These are phyloP conservation scores for Bufo bufo DNA, from an alignment of 2,113 vertebrate genomes.

Conservation along the genomic window DNA sequence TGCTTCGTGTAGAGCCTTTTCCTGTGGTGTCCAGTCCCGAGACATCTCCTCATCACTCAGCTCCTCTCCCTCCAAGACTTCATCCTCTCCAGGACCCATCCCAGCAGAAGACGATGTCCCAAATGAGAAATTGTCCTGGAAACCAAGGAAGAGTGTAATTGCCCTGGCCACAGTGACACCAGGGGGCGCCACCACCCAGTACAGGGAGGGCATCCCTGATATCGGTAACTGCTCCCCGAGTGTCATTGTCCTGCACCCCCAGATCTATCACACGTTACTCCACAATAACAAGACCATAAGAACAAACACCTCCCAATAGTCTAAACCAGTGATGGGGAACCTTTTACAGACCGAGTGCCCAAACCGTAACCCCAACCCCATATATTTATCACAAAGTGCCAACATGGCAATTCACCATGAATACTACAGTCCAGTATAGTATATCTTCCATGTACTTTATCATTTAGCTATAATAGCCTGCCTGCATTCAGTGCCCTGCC, in stretches of 20 bases:
- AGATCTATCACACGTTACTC: neutral
- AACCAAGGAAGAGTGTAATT: neutral
- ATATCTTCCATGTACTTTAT: no score
- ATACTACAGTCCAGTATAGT: no score
- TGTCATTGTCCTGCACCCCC: neutral
- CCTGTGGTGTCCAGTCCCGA: slow-evolving; percentile 80
- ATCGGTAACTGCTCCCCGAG: neutral
- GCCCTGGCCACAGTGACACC: neutral
- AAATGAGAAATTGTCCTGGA: neutral
- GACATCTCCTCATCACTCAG: slow-evolving; percentile 72
- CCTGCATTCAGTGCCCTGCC: no score
- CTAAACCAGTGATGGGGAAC: no score
- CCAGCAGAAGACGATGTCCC: neutral
- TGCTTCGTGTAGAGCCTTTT: slow-evolving; percentile 83
- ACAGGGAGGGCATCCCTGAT: neutral
- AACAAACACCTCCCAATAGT: no score
- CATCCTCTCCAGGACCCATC: slow-evolving; percentile 50
- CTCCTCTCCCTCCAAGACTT: slow-evolving; percentile 64
- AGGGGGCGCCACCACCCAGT: neutral
- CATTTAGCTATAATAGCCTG: no score
- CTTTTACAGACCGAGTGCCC: no score
- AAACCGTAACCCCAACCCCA: no score
- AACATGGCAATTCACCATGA: no score
- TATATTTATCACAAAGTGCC: no score
- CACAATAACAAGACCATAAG: no score